These are phyloP conservation scores for Tachyglossus aculeatus DNA, from an alignment of 2,797 vertebrate genomes.

Conservation along the genomic window DNA sequence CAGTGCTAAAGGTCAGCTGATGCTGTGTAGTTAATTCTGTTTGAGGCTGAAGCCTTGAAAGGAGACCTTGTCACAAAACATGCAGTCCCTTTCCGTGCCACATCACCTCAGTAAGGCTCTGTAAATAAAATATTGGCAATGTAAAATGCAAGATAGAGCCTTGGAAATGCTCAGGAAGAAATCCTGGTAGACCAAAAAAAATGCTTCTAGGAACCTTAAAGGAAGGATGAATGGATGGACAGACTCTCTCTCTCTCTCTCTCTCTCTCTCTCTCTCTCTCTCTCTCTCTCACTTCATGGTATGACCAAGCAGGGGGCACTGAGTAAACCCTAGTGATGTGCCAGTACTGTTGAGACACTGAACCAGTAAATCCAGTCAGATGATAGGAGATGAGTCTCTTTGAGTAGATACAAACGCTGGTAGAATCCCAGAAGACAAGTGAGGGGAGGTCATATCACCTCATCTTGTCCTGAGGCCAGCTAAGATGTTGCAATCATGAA, in stretches of 20 bases:
- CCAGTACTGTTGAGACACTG: no score
- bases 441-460: not conserved
- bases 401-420: no score
- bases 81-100: slow-evolving; percentile 49
- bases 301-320: no score
- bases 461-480: not conserved
- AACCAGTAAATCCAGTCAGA: no score
- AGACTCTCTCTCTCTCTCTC: no score
- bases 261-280: no score
- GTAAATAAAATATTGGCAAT: slow-evolving; percentile 71
- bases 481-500: not conserved
- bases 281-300: no score
- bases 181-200: slow-evolving; percentile 40
- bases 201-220: slow-evolving; percentile 43
- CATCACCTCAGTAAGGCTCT: slow-evolving; percentile 51
- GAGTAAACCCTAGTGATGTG: no score
- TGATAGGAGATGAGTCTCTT: no score
- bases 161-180: slow-evolving; percentile 59
- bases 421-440: no score
- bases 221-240: no score
- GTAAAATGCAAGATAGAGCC: slow-evolving; percentile 54
- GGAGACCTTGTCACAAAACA: slow-evolving; percentile 57
- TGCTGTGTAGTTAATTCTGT: slow-evolving; percentile 62
- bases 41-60: slow-evolving; percentile 70
- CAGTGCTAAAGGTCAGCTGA: slow-evolving; percentile 56